phyloP scores from a whole-genome alignment of 1,140 invertebrate genomes.

The Lordiphosa collinella region DNA sequence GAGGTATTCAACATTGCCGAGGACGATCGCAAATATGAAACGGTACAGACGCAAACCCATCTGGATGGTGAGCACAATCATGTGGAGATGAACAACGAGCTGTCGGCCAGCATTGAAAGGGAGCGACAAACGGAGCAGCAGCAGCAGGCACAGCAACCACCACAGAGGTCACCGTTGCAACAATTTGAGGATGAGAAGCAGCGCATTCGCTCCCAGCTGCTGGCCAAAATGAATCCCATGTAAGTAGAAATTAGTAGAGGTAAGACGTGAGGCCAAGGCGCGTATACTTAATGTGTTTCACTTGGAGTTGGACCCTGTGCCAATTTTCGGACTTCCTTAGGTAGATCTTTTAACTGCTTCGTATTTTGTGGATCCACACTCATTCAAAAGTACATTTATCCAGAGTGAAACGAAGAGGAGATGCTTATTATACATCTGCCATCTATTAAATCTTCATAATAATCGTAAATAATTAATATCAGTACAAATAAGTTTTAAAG shows the following conservation, averaged over 20 bases:
- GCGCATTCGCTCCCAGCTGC: conserved; percentile 65
- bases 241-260: conserved; percentile 43
- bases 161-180: conserved; percentile 63
- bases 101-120: conserved; percentile 88
- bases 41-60: conserved; percentile 85
- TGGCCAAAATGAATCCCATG: conserved; percentile 79
- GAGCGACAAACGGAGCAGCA: conserved; percentile 81
- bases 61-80: conserved; percentile 84
- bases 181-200: conserved; percentile 61
- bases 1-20: conserved; percentile 90
- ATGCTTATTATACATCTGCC: no score
- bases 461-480: no score
- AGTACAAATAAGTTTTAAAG: no score
- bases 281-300: neutral
- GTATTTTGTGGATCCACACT: no score
- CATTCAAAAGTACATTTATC: no score
- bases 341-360: no score
- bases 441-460: no score
- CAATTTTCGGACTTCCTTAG: no score
- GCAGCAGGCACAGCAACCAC: conserved; percentile 77
- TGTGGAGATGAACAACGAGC: conserved; percentile 84
- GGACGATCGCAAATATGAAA: conserved; percentile 88
- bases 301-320: neutral
- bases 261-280: neutral
- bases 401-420: no score